Conservation (phyloP, 2,888 invertebrate species). For the Fabriciana adippe region DNA sequence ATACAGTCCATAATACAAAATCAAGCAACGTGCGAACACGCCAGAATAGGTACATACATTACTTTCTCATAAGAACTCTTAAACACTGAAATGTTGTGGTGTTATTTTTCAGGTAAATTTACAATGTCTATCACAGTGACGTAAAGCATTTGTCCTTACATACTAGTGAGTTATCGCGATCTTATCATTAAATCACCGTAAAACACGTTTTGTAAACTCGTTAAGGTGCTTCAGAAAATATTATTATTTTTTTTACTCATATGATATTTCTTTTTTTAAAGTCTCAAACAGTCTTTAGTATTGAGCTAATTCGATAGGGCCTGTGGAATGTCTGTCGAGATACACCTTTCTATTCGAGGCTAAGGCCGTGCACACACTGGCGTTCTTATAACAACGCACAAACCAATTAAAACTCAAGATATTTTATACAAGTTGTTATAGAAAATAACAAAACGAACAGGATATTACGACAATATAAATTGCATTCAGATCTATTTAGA, state of each 20-base stretch:
- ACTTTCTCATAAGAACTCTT: slow-evolving; percentile 53
- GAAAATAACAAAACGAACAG: too few relatives aligned
- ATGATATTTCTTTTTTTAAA: slow-evolving; percentile 68
- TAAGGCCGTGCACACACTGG: slow-evolving; percentile 34
- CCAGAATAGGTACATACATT: slow-evolving; percentile 49
- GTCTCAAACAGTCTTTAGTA: slow-evolving; percentile 78
- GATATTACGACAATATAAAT: too few relatives aligned
- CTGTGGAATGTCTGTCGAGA: slow-evolving; percentile 74
- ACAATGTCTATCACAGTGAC: slow-evolving; percentile 80
- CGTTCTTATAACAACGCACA: slow-evolving; percentile 19
- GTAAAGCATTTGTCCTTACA: slow-evolving; percentile 81
- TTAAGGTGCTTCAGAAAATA: slow-evolving; percentile 78
- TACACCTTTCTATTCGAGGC: slow-evolving; percentile 49
- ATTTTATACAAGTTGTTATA: too few relatives aligned
- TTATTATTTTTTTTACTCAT: slow-evolving; percentile 61
- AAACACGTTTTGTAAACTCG: slow-evolving; percentile 75
- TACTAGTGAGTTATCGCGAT: slow-evolving; percentile 79
- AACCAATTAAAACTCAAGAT: not conserved
- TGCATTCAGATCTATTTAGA: too few relatives aligned
- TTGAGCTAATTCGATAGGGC: slow-evolving; percentile 77
- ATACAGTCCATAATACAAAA: slow-evolving; percentile 41
- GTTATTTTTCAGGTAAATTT: slow-evolving; percentile 72
- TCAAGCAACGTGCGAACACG: slow-evolving; percentile 47
- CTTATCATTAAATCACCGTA: slow-evolving; percentile 75
- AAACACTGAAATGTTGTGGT: slow-evolving; percentile 66